Base-by-base conservation (phyloP, 1,140 invertebrate genomes). In the Nephotettix cincticeps region DNA sequence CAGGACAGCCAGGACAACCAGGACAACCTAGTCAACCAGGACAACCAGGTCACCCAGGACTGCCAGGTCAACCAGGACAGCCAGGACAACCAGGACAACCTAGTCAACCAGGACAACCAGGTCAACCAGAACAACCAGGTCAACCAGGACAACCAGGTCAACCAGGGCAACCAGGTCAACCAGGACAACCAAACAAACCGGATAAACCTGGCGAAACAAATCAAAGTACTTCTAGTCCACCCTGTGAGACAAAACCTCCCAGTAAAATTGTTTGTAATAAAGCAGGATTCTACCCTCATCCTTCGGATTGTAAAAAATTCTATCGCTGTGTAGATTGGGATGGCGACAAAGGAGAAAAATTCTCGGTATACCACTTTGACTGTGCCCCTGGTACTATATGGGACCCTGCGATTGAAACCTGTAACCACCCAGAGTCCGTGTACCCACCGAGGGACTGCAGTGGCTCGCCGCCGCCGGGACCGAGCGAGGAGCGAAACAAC, bases 271-370 rank as follows among this genome's bases (percentile, higher is more conserved):
- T 65, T 32, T 78, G 77, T 64, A 74, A 75, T 21, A 71, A 75
- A 70, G 75, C 75, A 75, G 91, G 91, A 29, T 92, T 86, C 75
- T 90, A 86, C 77, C 85, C 87, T 4, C 79, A 91, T 80, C 84
- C 84, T 28, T 80, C 81, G n/a, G 80, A 87, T 45, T 93, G 91
- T 77, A 84, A 83, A 58, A 89, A 89, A 75, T 91, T 90, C 75
- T 91, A 91, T 75, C 84, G 89, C 66, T 92, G 90, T 77, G 91
- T 92, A n/a, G 82, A 85, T 72, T 83, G 79, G 76, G 76, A 79
- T 68, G 79, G 80, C 0, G 81, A 87, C 70, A 84, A 87, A 73
- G 87, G 86, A 28, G 85, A 89, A 70, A 84, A 86, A 28, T 88
- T 86, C 73, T 86, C 84, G 40, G 79, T 87, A 3, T 85, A 83